A percentile compares a stretch with the other conserved stretches of the same genome.
phyloP scores from a whole-genome alignment of 2,888 invertebrate species.

The Lepidocyrtinus sp. region DNA sequence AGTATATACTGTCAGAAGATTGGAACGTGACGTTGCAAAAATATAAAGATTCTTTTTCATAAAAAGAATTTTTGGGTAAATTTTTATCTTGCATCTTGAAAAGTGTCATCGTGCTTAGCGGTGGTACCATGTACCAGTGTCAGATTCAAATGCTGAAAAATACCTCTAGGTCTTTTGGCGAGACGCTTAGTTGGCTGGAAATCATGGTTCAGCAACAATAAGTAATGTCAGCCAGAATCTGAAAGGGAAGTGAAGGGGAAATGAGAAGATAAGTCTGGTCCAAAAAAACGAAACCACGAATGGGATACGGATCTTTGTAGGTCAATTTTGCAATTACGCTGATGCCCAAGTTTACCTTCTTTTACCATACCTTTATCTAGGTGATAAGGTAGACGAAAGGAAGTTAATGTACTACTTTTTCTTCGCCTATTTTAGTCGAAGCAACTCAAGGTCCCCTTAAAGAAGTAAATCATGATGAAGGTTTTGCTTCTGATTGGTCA shows the following conservation, averaged over 20 bases:
- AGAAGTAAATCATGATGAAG: no score
- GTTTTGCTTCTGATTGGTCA: no score
- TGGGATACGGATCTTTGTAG: not conserved
- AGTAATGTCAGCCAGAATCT: not conserved
- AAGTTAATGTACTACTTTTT: no score
- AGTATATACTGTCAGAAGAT: not conserved
- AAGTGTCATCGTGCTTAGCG: not conserved
- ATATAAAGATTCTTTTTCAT: not conserved
- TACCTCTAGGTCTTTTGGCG: not conserved
- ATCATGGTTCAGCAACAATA: not conserved
- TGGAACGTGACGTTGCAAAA: not conserved
- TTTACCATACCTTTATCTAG: no score
- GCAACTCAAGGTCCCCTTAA: no score
- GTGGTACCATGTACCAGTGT: not conserved
- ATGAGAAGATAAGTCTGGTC: not conserved
- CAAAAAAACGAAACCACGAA: not conserved
- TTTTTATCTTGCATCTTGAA: not conserved
- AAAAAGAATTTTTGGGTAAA: not conserved
- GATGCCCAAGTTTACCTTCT: no score
- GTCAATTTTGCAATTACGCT: no score
- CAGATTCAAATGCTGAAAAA: not conserved
- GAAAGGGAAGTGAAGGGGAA: not conserved
- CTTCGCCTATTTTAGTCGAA: no score
- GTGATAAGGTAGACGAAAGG: no score
- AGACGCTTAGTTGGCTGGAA: not conserved